phyloP scores from a whole-genome alignment of 2,113 vertebrate species.

The Hemicordylus capensis region DNA sequence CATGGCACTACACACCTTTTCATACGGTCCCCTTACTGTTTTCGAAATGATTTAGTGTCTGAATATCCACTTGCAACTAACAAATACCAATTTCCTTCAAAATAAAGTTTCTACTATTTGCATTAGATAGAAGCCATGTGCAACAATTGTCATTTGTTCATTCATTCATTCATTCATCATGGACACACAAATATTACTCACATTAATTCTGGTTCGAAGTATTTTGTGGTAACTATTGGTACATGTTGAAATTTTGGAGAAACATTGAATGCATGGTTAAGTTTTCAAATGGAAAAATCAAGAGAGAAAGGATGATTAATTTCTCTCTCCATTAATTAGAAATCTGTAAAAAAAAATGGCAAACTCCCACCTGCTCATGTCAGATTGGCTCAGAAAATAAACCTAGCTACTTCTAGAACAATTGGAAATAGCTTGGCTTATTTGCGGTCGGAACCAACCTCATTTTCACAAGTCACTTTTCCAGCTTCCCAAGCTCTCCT shows the following conservation, averaged over 20 bases:
- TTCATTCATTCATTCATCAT: background rate
- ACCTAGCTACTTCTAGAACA: too few relatives aligned
- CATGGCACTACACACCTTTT: constrained; percentile 12
- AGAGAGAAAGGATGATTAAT: background rate
- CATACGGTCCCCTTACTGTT: constrained; percentile 23
- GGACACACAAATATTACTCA: accelerated
- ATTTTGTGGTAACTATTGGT: background rate
- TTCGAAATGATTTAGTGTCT: background rate
- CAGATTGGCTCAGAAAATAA: too few relatives aligned
- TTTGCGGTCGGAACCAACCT: too few relatives aligned
- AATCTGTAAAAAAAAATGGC: too few relatives aligned
- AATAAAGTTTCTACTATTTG: constrained; percentile 18
- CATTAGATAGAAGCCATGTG: background rate
- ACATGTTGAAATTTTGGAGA: background rate
- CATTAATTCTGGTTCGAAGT: background rate
- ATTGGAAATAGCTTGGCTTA: too few relatives aligned
- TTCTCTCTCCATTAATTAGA: background rate
- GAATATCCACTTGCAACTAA: background rate
- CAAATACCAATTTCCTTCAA: constrained; percentile 7
- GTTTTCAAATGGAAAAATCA: background rate
- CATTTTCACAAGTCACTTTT: too few relatives aligned
- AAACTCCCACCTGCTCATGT: too few relatives aligned
- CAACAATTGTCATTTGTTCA: background rate
- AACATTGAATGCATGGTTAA: background rate
- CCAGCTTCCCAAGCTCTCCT: too few relatives aligned